Evolutionary conservation across 1,140 invertebrate species (phyloP), one percentile per base, ranked within the genome.

Genomic region (Adoxophyes honmai): DNA sequence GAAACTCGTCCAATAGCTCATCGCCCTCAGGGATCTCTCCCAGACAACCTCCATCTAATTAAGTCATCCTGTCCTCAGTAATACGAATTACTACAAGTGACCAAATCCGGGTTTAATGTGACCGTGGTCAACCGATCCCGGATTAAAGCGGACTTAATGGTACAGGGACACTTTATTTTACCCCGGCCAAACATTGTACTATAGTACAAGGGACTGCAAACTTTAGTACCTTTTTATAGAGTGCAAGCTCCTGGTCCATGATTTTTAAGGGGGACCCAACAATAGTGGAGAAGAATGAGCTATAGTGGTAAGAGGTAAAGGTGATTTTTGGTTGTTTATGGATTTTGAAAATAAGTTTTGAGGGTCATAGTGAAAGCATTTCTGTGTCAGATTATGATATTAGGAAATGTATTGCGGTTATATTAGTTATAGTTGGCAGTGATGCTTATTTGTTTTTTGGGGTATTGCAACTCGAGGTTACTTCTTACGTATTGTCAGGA

Each of bases 331-430:
- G 13, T 34, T 62, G 48, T 5, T 16, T 5, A n/a, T 16, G 35
- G 16, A 37, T 68, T 66, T 55, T 57, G 36, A 61, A 68, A 73
- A 75, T 66, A 69, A 73, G 78, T 80, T 81, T 75, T 75, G 71
- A 76, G 73, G 62, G 74, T 68, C 10, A 54, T 79, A 78, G 77
- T 85, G 73, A 87, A 79, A 87, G 84, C 84, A 87, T 87, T 87
- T 83, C 81, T 62, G 44, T 87, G 84, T 87, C 82, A 81, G 81
- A 84, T 85, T 85, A 87, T 83, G 80, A 79, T 84, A 84, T 85
- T 81, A 79, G 44, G 60, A 68, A 68, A 66, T 67, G 62, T 73
- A 70, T 69, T 73, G 65, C 68, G 65, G 66, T 75, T 70, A 78
- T 6, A 60, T 48, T 62, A 69, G 63, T 73, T 66, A 68, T 66